phyloP scores from a whole-genome alignment of 2,797 vertebrate genomes.

The Euthynnus affinis region DNA sequence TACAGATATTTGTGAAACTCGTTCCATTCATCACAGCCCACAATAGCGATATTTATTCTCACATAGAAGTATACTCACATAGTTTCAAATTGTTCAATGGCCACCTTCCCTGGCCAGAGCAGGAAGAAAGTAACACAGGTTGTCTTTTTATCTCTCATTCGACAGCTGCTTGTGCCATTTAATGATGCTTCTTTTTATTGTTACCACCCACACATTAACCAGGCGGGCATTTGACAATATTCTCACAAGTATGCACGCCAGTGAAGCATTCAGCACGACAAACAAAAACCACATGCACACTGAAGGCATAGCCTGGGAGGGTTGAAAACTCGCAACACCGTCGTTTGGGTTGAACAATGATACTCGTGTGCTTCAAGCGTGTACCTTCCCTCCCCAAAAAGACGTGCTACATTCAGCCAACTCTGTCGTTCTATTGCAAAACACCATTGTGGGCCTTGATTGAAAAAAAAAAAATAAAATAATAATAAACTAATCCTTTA shows the following conservation, averaged over 20 bases:
- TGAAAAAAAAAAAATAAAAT: constrained; percentile 27
- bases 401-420: constrained; percentile 59
- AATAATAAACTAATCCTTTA: constrained; percentile 37
- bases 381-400: constrained; percentile 27
- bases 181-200: constrained; percentile 58
- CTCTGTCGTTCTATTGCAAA: constrained; percentile 55
- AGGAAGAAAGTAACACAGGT: constrained; percentile 60
- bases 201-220: constrained; percentile 59
- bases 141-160: constrained; percentile 41
- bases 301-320: constrained; percentile 56
- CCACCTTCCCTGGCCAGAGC: constrained; percentile 50
- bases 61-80: constrained; percentile 63
- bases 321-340: constrained; percentile 53
- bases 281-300: constrained; percentile 73
- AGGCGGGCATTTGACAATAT: constrained; percentile 57
- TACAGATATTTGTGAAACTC: constrained; percentile 81
- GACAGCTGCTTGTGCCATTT: constrained; percentile 65
- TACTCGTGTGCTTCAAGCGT: constrained; percentile 60
- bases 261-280: constrained; percentile 71
- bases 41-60: constrained; percentile 75
- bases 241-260: constrained; percentile 67
- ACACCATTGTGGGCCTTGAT: constrained; percentile 45
- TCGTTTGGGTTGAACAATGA: constrained; percentile 44
- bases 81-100: constrained; percentile 69
- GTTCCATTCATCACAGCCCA: constrained; percentile 78